Evolutionary conservation across 2,113 vertebrate genomes (phyloP).

Genomic region (Cichladusa arquata): DNA sequence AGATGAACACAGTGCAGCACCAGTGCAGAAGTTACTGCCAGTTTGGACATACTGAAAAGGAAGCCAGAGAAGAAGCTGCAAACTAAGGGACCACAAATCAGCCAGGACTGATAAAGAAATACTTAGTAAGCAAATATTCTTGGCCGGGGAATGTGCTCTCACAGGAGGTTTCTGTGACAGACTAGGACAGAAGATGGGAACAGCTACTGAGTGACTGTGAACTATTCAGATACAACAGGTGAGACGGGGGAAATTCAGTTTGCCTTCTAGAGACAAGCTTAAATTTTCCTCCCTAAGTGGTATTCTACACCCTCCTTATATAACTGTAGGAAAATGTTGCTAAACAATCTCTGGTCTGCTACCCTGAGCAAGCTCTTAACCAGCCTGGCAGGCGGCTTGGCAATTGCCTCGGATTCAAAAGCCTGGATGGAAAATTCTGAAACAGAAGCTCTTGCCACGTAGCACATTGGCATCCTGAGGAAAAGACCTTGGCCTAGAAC

Average conservation of each 20-base stretch:
- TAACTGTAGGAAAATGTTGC: constrained; percentile 36
- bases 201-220: accelerated
- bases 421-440: constrained; percentile 31
- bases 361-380: neutral
- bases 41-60: neutral
- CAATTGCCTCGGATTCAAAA: constrained; percentile 12
- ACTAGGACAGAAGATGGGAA: neutral
- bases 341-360: neutral
- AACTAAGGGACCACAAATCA: accelerated
- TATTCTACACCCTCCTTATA: neutral
- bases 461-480: constrained; percentile 35
- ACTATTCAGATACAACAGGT: neutral
- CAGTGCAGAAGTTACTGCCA: neutral
- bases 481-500: constrained; percentile 48
- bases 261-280: neutral
- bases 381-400: neutral
- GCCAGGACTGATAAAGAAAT: neutral
- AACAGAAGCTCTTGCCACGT: constrained; percentile 47
- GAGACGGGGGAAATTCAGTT: neutral
- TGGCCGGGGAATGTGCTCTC: neutral
- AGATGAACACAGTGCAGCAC: neutral
- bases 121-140: neutral
- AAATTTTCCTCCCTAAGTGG: neutral
- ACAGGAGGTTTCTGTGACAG: neutral
- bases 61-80: neutral